Base-by-base conservation (phyloP, 2,113 vertebrate genomes). In the Scomber colias region DNA sequence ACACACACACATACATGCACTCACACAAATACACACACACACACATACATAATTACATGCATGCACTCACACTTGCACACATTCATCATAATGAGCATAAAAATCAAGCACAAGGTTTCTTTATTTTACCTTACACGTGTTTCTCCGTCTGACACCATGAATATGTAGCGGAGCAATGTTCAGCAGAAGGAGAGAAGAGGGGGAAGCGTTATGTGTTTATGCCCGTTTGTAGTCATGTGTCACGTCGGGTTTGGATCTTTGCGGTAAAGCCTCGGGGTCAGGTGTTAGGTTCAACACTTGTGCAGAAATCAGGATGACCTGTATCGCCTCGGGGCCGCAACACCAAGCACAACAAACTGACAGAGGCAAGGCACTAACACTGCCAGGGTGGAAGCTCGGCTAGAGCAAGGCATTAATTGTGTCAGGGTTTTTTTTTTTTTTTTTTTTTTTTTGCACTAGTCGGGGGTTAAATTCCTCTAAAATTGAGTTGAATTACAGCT, bases 281-380 rank as follows among this genome's bases (percentile, higher is more conserved):
- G 92, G 92, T 92, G 92, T 91, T 92, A 88, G 87, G 89, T 87
- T 93, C 90, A 89, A 92, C 89, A 87, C 90, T 91, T 73, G 82
- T 13, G 82, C 85, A 81, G 87, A 91, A 92, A 92, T 93, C 89
- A 45, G 89, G 84, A 62, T 87, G 92, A 90, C 88, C 92, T 87
- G 83, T 54, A 16, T 65, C 0, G 88, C 92, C 89, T 57, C 76
- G 2, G 80, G 90, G 83, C 68, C 0, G 71, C 62, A 17, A 79
- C 80, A 87, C 85, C 88, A 81, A 78, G 50, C 89, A 78, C 82
- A 87, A 57, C 90, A 83, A 81, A 86, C 75, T 30, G 65, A 88
- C 80, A 74, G 76, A 77, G 81, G 77, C 81, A 55, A 75, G 69
- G 70, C 50, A 64, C 82, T 61, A 77, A 77, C 72, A 19, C 78